Percentiles rank a stretch among this genome's conserved stretches.
phyloP scores from a whole-genome alignment of 2,113 vertebrate species.

The Tragelaphus imberbis region DNA sequence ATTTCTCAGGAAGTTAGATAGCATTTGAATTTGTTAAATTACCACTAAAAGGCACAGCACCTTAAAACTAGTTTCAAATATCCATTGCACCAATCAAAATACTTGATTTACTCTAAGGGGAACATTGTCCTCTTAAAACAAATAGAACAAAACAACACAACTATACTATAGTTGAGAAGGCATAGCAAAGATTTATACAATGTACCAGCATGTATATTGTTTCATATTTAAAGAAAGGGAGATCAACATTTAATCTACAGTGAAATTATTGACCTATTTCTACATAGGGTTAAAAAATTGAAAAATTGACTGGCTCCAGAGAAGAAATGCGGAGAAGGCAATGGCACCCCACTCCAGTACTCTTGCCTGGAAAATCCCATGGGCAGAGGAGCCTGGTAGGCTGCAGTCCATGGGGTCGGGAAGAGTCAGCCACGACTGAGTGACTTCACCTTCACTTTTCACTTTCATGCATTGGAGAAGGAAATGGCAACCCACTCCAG shows the following conservation, averaged over 20 bases:
- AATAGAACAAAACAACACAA: background rate
- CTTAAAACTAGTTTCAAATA: constrained; percentile 9
- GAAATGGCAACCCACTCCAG: no score
- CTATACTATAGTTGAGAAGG: background rate
- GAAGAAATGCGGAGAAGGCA: background rate
- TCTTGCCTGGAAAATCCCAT: no score
- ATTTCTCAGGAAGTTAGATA: constrained; percentile 40
- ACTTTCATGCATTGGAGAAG: no score
- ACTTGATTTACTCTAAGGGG: background rate
- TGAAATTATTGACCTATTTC: background rate
- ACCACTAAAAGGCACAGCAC: constrained; percentile 18
- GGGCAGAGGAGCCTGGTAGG: no score
- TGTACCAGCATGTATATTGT: background rate
- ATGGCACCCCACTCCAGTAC: no score
- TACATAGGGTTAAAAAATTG: background rate
- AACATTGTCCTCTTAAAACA: background rate
- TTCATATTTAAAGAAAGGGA: background rate
- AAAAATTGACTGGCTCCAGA: background rate
- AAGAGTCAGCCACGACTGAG: no score
- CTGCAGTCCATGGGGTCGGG: no score
- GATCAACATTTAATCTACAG: background rate
- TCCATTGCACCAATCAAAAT: background rate
- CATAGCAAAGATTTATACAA: background rate
- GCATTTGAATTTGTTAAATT: constrained; percentile 48
- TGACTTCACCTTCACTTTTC: no score